Base-by-base conservation (phyloP, 2,888 invertebrate genomes). In the Phanerotoma sp. region DNA sequence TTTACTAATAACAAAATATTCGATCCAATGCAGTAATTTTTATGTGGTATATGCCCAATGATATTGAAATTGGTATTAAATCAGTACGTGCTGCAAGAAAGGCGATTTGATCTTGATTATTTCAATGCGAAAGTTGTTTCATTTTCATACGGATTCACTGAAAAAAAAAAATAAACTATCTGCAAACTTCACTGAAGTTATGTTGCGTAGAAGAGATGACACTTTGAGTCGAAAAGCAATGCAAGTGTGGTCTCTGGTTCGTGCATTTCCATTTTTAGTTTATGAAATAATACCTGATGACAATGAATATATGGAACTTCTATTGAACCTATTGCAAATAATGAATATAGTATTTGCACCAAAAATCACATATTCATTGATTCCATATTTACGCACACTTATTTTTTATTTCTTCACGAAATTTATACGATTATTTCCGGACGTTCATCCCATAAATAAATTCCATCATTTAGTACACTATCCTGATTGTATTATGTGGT, bases 331-430 rank as follows among this genome's bases (percentile, higher is more conserved):
- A 22, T 38, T 64, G 1, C 28, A 51, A 50, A 60, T 66, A 20
- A 62, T 62, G 59, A 63, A 62, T 47, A 58, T 62, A 13, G 60
- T 56, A 4, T 62, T 64, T 51, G 61, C 61, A 9, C 61, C 61
- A 7, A 56, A 53, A 53, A 35, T 59, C 5, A 33, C 47, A 21
- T 16, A 40, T 15, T 48, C 51, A 9, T 18, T 55, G 5, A 35
- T 64, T 10, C 52, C 57, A 15, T 56, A 54, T 28, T 56, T 63
- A 46, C 47, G 46, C 42, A 20, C 28, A 21, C 32, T 63, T 1
- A 56, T 62, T 5, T 53, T 51, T 16, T 55, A 56, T 15, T 59
- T 60, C 21, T 49, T 54, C 16, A 32, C 9, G 16, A 40, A 28
- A 20, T 62, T 57, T 51, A 45, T 7, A 13, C 37, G 7, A 32